Percentiles rank a stretch among this genome's conserved stretches.
phyloP scores from a whole-genome alignment of 2,888 invertebrate genomes.

The Brenthis ino region DNA sequence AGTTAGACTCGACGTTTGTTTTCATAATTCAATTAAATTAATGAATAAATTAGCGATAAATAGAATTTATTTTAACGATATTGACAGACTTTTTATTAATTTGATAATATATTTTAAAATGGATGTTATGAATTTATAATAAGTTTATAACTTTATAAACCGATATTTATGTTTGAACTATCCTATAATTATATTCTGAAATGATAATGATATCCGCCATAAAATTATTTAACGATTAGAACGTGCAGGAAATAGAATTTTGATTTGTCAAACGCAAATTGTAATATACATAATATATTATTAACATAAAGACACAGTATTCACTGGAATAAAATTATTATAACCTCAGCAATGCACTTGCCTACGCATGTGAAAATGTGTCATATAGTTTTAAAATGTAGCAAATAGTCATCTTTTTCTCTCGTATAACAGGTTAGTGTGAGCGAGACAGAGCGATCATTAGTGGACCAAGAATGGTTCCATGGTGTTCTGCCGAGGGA shows the following conservation, averaged over 20 bases:
- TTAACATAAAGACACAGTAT: conserved; percentile 21
- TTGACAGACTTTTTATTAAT: neutral
- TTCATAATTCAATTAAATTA: neutral
- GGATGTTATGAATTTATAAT: neutral
- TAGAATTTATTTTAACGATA: conserved; percentile 3
- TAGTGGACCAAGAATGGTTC: conserved; percentile 98
- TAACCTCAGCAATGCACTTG: conserved; percentile 17
- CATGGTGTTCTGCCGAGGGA: conserved; percentile 97
- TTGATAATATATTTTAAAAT: neutral
- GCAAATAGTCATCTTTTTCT: conserved; percentile 27
- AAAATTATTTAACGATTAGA: conserved; percentile 13
- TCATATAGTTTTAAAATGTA: conserved; percentile 25
- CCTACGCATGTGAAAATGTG: conserved; percentile 33
- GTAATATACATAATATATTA: conserved; percentile 1
- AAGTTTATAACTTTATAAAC: neutral
- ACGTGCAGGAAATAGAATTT: conserved; percentile 22
- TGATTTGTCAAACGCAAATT: conserved; percentile 15
- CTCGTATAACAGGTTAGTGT: conserved; percentile 63
- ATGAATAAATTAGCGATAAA: neutral
- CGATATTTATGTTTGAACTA: neutral
- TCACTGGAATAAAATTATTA: conserved; percentile 21
- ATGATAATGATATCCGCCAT: conserved; percentile 23
- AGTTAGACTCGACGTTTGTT: neutral
- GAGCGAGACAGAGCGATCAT: conserved; percentile 83
- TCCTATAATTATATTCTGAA: conserved; percentile 1